These are phyloP conservation scores for Nesoenas mayeri DNA, from an alignment of 2,113 vertebrate genomes.

Conservation along the genomic window DNA sequence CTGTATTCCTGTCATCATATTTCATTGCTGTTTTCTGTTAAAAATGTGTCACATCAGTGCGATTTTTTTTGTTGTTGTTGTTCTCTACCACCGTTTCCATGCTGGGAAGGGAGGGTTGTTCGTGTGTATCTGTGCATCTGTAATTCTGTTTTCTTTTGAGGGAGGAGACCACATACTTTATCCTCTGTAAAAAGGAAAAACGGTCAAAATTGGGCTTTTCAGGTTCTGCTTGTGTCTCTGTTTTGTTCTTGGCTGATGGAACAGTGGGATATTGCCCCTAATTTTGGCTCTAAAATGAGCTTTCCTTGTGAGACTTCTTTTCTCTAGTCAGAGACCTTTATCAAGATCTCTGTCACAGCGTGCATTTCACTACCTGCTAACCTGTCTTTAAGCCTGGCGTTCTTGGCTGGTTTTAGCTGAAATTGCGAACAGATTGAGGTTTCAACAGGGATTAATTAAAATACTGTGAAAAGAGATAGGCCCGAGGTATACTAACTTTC, in stretches of 20 bases:
- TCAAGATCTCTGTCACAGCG: neutral
- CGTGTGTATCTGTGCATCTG: fast-evolving
- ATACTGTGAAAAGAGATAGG: neutral
- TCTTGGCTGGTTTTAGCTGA: neutral
- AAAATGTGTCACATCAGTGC: neutral
- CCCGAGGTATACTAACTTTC: neutral
- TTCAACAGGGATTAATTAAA: neutral
- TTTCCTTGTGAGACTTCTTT: neutral
- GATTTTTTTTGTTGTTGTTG: neutral
- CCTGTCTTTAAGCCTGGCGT: neutral
- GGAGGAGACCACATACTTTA: neutral
- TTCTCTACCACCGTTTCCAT: neutral
- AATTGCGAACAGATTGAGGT: neutral
- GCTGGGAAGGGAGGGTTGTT: fast-evolving
- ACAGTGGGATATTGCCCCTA: neutral
- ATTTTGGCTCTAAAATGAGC: neutral
- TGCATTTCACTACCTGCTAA: neutral
- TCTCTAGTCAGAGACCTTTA: too few species aligned
- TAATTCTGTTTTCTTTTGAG: neutral
- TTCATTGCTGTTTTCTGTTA: neutral
- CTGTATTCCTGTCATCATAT: neutral
- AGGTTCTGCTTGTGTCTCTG: neutral
- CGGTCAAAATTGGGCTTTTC: neutral
- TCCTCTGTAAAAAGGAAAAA: neutral
- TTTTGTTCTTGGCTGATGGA: neutral